These are phyloP conservation scores for Flexamia atlantica DNA, from an alignment of 2,888 invertebrate genomes.

Conservation along the genomic window DNA sequence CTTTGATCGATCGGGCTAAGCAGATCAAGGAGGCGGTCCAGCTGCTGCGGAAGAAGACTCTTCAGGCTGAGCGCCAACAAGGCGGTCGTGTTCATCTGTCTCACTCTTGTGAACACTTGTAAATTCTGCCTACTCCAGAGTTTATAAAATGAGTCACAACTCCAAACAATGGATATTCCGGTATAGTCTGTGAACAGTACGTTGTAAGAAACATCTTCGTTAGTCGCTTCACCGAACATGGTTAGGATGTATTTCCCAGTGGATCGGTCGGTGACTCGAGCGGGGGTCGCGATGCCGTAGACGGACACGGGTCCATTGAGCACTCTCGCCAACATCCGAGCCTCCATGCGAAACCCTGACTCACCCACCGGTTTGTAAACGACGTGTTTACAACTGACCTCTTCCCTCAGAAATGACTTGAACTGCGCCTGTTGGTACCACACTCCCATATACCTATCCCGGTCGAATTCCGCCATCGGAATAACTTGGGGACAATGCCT, in stretches of 20 bases:
- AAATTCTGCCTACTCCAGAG: slow-evolving; percentile 25
- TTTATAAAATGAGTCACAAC: slow-evolving; percentile 32
- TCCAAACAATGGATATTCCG: slow-evolving; percentile 22
- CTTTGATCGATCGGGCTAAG: slow-evolving; percentile 25
- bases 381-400: slow-evolving; percentile 32
- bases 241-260: slow-evolving; percentile 24
- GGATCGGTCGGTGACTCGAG: neutral
- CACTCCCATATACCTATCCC: slow-evolving; percentile 23
- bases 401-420: slow-evolving; percentile 33
- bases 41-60: slow-evolving; percentile 4
- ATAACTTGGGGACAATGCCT: slow-evolving; percentile 35
- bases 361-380: slow-evolving; percentile 12
- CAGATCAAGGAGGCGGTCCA: slow-evolving; percentile 4
- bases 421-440: slow-evolving; percentile 41
- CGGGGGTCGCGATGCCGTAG: slow-evolving; percentile 17
- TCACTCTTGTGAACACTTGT: neutral
- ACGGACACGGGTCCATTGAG: slow-evolving; percentile 41
- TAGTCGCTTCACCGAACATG: neutral
- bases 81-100: neutral
- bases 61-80: neutral
- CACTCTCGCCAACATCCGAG: slow-evolving; percentile 24
- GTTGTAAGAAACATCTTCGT: slow-evolving; percentile 21
- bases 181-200: neutral
- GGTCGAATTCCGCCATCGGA: slow-evolving; percentile 17
- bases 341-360: slow-evolving; percentile 13